Evolutionary conservation across 2,797 vertebrate species (phyloP), one percentile per base, ranked within the genome.

Genomic region (Pseudotriccus pelzelni): DNA sequence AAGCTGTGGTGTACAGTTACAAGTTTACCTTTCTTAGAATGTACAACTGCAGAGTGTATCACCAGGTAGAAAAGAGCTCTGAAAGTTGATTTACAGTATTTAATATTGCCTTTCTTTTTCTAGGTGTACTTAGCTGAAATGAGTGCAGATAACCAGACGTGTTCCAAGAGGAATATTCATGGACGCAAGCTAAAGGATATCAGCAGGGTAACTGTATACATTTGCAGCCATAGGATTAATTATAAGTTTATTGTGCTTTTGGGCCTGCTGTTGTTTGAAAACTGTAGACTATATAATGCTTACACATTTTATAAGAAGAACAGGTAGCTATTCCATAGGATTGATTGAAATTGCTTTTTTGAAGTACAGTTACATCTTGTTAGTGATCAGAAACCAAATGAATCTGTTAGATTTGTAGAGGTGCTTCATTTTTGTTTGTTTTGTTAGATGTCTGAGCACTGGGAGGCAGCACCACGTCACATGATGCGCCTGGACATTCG

Each of bases 91-190:
- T 76, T 73, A 6, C 10, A 60, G 22, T 91, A 43, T 55, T 81
- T 95, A 89, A 89, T 94, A 34, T 15, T 89, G 70, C 41, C 41
- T 92, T 64, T 62, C 63, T 94, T 37, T 96, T 91, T 55, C 84
- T 93, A 99, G 99, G 99, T 99, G 6, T 99, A 99, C 93, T 98
- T 99, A 93, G 99, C 99, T 96, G 99, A 99, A 98, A 99, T 99
- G 97, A 98, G 98, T 68, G 98, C 98, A 41, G 99, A 99, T 97
- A 98, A 98, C 93, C 99, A 99, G 97, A 99, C 98, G 0, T 99
- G 99, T 97, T 97, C 98, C 72, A 99, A 99, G 97, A 99, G 99
- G 97, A 99, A 99, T 96, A 98, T 99, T 94, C 99, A 99, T 76
- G 98, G 98, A 37, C 98, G 99, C 76, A 98, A 98, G 39, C 98